A percentile compares a stretch with the other conserved stretches of the same genome.
Evolutionary conservation across 2,888 invertebrate genomes (phyloP).

Genomic region (Drosophila mercatorum): DNA sequence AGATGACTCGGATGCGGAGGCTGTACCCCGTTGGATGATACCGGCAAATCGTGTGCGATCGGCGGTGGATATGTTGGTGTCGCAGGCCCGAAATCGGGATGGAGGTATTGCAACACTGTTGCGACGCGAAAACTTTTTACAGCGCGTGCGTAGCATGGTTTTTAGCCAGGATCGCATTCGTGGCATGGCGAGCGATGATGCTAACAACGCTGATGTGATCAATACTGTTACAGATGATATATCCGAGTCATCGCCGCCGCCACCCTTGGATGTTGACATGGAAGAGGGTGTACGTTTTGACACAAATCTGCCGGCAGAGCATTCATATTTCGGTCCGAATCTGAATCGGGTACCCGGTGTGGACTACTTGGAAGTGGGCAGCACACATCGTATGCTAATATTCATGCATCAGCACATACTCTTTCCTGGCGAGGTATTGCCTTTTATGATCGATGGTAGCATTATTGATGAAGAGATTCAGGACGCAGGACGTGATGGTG

Average conservation of each 20-base stretch:
- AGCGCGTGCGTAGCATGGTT: conserved; percentile 79
- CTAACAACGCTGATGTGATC: conserved; percentile 15
- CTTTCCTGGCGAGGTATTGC: conserved; percentile 92
- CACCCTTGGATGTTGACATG: conserved; percentile 51
- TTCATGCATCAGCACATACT: conserved; percentile 87
- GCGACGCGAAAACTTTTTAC: conserved; percentile 71
- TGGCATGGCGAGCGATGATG: conserved; percentile 38
- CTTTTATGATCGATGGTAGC: conserved; percentile 87
- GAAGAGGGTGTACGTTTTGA: conserved; percentile 84
- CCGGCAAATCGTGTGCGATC: conserved; percentile 63
- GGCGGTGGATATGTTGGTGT: conserved; percentile 63
- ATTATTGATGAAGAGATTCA: conserved; percentile 79
- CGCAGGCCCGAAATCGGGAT: conserved; percentile 58
- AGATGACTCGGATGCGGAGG: conserved; percentile 65
- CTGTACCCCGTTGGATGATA: conserved; percentile 65
- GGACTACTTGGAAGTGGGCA: conserved; percentile 87
- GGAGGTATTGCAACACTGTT: conserved; percentile 67
- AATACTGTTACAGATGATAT: conserved; percentile 16
- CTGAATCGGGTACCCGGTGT: conserved; percentile 88
- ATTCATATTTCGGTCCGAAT: conserved; percentile 85
- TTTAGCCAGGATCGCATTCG: conserved; percentile 73
- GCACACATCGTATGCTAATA: conserved; percentile 86
- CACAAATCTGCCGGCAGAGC: conserved; percentile 86
- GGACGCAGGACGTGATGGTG: conserved; percentile 76
- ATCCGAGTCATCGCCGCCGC: conserved; percentile 27